Evolutionary conservation across 2,888 invertebrate genomes (phyloP).

Genomic region (Hydropsyche betteni): DNA sequence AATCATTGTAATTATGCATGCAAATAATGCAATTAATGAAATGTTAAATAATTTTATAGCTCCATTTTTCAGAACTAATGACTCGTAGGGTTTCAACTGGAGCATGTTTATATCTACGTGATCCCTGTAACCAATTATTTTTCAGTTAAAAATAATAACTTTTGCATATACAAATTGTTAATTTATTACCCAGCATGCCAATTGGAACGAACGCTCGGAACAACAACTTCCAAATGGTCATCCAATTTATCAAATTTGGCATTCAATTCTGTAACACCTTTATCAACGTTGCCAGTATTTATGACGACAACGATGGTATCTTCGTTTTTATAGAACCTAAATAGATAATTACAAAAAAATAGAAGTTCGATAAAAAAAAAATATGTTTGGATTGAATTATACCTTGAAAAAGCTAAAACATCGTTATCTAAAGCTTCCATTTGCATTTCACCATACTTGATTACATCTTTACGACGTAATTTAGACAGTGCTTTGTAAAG

Average conservation of each 20-base stretch:
- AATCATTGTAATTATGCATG: neutral
- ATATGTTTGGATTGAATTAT: too few species aligned
- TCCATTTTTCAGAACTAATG: conserved; percentile 29
- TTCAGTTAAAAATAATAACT: neutral
- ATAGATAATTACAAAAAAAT: too few species aligned
- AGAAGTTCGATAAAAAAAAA: too few species aligned
- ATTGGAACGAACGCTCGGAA: neutral
- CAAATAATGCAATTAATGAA: neutral
- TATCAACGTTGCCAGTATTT: neutral
- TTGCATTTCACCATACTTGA: conserved; percentile 53
- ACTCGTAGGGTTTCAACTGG: conserved; percentile 21
- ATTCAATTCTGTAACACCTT: neutral
- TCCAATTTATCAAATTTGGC: neutral
- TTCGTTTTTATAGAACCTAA: too few species aligned
- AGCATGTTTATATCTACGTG: neutral
- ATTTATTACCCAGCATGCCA: conserved; percentile 1
- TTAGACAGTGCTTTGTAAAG: conserved; percentile 56
- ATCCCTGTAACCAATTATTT: conserved; percentile 24
- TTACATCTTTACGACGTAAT: conserved; percentile 54
- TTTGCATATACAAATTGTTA: neutral
- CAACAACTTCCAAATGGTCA: conserved; percentile 24
- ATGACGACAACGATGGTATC: conserved; percentile 20
- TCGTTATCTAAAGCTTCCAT: conserved; percentile 45
- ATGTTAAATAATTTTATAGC: neutral
- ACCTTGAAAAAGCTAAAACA: conserved; percentile 41